phyloP scores from a whole-genome alignment of 2,888 invertebrate species.

The Temnothorax ravouxi region DNA sequence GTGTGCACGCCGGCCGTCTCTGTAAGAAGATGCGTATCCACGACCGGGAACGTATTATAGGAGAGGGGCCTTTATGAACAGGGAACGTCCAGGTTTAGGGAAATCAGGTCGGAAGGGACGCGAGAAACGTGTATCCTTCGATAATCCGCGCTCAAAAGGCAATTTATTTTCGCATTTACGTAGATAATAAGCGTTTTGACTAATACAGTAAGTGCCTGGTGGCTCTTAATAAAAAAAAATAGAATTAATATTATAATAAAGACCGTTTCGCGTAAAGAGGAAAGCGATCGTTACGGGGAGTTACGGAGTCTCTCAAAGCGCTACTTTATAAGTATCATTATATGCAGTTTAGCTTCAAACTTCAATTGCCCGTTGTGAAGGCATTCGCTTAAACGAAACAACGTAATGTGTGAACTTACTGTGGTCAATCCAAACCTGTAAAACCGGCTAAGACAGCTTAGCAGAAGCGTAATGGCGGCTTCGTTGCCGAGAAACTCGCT shows the following conservation, averaged over 20 bases:
- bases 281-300: constrained; percentile 17
- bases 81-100: constrained; percentile 33
- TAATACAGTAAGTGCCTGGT: constrained; percentile 5
- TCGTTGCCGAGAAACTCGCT: constrained; percentile 77
- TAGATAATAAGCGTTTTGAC: background rate
- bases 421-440: constrained; percentile 79
- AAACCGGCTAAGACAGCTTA: constrained; percentile 76
- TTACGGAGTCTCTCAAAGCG: constrained; percentile 62
- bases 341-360: constrained; percentile 64
- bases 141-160: background rate
- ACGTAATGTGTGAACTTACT: constrained; percentile 72
- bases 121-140: background rate
- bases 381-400: constrained; percentile 68
- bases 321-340: constrained; percentile 56
- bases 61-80: constrained; percentile 24
- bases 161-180: constrained; percentile 22
- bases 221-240: background rate
- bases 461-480: constrained; percentile 70
- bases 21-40: constrained; percentile 43
- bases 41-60: constrained; percentile 43
- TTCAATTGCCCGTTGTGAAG: constrained; percentile 63
- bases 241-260: constrained; percentile 7
- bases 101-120: constrained; percentile 26
- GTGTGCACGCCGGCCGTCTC: constrained; percentile 41
- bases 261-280: constrained; percentile 21